These are phyloP conservation scores for Tinea trinotella DNA, from an alignment of 2,888 invertebrate species.

Conservation along the genomic window DNA sequence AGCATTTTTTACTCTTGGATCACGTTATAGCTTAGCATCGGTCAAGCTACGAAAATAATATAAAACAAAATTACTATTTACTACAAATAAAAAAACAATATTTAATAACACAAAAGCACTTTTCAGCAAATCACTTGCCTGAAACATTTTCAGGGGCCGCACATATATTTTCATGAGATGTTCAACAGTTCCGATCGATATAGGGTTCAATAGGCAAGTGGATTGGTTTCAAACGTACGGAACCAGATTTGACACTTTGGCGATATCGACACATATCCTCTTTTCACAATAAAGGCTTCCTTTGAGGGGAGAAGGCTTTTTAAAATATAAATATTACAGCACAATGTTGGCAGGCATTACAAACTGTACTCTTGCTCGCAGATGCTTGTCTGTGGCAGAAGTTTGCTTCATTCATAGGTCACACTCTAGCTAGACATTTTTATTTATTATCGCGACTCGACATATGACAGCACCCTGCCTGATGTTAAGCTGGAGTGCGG, in stretches of 20 bases:
- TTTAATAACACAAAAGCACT: background rate
- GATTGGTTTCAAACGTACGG: slow-evolving; percentile 48
- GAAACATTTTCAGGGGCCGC: background rate
- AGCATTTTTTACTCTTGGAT: too few species aligned
- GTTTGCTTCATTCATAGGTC: too few species aligned
- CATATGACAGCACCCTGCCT: too few species aligned
- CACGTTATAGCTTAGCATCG: too few species aligned
- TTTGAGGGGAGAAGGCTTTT: slow-evolving; percentile 12
- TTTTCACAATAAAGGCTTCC: slow-evolving; percentile 22
- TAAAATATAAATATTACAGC: background rate
- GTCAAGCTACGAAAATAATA: too few species aligned
- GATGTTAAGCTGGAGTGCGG: too few species aligned
- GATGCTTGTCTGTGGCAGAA: too few species aligned
- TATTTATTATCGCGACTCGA: too few species aligned
- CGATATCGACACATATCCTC: slow-evolving; percentile 49
- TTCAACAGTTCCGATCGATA: slow-evolving; percentile 11
- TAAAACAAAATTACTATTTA: too few species aligned
- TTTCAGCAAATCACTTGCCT: background rate
- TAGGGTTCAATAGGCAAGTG: slow-evolving; percentile 38
- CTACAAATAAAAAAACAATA: background rate
- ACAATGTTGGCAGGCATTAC: too few species aligned
- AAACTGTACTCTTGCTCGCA: too few species aligned
- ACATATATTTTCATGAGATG: slow-evolving; percentile 16
- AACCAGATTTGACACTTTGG: slow-evolving; percentile 54
- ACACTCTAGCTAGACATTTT: too few species aligned